Evolutionary conservation across 2,797 vertebrate species (phyloP), one percentile per base, ranked within the genome.

Genomic region (Gymnothorax reevesii): DNA sequence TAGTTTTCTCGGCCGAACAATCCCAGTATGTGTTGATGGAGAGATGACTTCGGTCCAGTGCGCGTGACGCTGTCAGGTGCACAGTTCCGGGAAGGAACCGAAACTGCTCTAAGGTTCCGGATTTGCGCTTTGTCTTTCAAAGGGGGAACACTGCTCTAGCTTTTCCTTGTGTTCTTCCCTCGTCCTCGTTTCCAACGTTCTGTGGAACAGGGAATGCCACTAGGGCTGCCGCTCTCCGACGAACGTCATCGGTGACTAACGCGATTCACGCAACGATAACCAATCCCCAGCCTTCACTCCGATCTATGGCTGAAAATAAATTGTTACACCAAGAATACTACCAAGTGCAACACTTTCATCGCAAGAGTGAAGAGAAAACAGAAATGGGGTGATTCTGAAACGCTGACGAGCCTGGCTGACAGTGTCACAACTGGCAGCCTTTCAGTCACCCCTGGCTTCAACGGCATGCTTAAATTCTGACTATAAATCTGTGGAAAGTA

Each of bases 201-300:
- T 90, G 92, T 90, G 85, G 90, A 88, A 87, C 89, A 87, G 88
- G 57, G 92, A 92, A 90, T 89, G 89, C 88, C 89, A 91, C 92
- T 90, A 71, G 84, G 85, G 86, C 91, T 87, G 82, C 90, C 87
- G 90, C 87, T 87, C 86, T 90, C 89, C 89, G 88, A 93, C 89
- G 88, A 93, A 90, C 88, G 90, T 92, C 89, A 92, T 91, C 90
- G 49, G 83, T 92, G 93, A 92, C 94, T 93, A 92, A 94, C 90
- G 89, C 91, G 93, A 94, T 91, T 92, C 92, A 93, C 90, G 90
- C 91, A 89, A 90, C 90, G 82, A 89, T 79, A 89, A 91, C 91
- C 90, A 85, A 4, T 22, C 62, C 22, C 20, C 42, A 4, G 59
- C 75, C 57, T 22, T 57, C 33, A 2, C 42, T 62, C 42, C 13